phyloP scores from a whole-genome alignment of 2,888 invertebrate species.

The Hololepta plana region DNA sequence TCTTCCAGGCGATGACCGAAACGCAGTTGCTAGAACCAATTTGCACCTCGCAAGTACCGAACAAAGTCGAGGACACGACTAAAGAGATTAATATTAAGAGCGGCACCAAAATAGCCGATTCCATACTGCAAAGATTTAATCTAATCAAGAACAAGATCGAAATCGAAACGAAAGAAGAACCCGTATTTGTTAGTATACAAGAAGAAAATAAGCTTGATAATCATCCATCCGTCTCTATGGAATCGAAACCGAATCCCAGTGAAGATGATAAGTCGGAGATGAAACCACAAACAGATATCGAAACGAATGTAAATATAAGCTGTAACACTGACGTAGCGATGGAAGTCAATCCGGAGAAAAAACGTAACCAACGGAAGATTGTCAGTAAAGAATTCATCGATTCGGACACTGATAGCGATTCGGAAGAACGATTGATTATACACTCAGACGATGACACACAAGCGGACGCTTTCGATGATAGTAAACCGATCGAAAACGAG shows the following conservation, averaged over 20 bases:
- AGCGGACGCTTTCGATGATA: too few species aligned
- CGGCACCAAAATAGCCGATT: conserved; percentile 25
- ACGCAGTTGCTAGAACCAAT: too few species aligned
- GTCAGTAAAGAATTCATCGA: conserved; percentile 31
- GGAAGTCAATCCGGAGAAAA: too few species aligned
- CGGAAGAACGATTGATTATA: conserved; percentile 41
- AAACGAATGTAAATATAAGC: too few species aligned
- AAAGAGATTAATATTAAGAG: conserved; percentile 23
- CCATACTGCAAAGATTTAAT: conserved; percentile 24
- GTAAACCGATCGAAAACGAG: too few species aligned
- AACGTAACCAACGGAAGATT: conserved; percentile 19
- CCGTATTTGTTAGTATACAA: not conserved
- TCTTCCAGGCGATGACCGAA: too few species aligned
- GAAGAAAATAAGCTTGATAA: conserved; percentile 1
- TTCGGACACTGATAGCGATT: conserved; percentile 40
- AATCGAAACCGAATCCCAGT: too few species aligned
- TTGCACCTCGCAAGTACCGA: conserved; percentile 19
- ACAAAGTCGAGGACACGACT: conserved; percentile 21
- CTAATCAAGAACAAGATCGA: conserved; percentile 19
- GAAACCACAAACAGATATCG: too few species aligned
- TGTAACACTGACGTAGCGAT: too few species aligned
- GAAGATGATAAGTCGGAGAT: too few species aligned
- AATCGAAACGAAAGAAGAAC: conserved; percentile 7
- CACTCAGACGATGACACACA: conserved; percentile 26
- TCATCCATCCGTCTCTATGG: too few species aligned